phyloP scores from a whole-genome alignment of 2,113 vertebrate species.

The Protobothrops mucrosquamatus region DNA sequence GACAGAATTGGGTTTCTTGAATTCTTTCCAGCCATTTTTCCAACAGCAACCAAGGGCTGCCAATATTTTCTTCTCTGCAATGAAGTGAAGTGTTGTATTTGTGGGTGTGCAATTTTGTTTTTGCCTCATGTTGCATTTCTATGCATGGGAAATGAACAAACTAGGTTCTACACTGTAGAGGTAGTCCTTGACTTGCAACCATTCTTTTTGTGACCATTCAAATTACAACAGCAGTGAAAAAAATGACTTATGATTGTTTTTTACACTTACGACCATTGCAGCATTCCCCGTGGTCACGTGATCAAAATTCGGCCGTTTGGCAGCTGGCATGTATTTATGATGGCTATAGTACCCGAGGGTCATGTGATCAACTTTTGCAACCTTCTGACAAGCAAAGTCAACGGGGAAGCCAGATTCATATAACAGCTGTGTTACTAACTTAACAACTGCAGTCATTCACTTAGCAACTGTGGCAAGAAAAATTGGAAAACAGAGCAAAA shows the following conservation, averaged over 20 bases:
- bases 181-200: neutral
- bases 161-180: neutral
- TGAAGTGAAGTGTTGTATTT: neutral
- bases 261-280: neutral
- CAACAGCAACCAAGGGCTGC: neutral
- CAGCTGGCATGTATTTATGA: no score
- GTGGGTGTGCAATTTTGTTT: neutral
- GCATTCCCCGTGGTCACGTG: neutral
- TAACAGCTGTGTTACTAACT: no score
- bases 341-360: no score
- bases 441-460: no score
- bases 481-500: no score
- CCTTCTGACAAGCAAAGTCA: no score
- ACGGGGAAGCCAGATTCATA: no score
- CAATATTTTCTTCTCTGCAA: neutral
- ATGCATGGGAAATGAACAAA: neutral
- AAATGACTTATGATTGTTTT: neutral
- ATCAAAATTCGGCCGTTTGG: neutral
- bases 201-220: neutral
- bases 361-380: no score
- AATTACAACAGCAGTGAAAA: neutral
- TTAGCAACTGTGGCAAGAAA: no score
- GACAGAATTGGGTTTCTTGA: neutral
- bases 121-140: neutral
- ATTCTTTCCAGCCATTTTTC: neutral